Evolutionary conservation across 2,113 vertebrate species (phyloP), one percentile per base, ranked within the genome.

Genomic region (Hippolais icterina): DNA sequence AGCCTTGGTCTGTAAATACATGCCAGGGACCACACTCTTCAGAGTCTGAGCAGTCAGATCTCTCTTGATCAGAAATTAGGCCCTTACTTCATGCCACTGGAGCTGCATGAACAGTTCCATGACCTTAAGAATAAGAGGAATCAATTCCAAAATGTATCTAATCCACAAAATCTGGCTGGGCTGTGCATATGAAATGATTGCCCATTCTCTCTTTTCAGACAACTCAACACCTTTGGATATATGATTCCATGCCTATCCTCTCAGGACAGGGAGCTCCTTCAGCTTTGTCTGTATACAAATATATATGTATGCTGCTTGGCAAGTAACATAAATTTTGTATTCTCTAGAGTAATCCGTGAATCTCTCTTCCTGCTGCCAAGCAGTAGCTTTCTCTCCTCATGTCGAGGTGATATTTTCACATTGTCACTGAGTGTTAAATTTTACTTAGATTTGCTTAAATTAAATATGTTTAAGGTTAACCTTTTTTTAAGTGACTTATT

Each of bases 381-480:
- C 75, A 90, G 61, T 50, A 82, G 63, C 46, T 94, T 93, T 93
- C 57, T 79, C 74, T 84, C 57, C 66, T 95, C 74, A 31, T 72
- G 65, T 75, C 0, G 7, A 94, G 83, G 77, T 81, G 66, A 61
- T 93, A 77, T 87, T 95, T 96, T 94, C 87, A 96, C 42, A 15
- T 89, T 96, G 93, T 94, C 91, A 95, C 82, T 17, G 16, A 72
- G 42, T 79, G 83, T 64, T 91, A 91, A 64, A 79, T 91, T 89
- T 91, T 89, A 89, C 70, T 87, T 94, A 28, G 56, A 79, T 90
- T 96, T 91, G 54, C 79, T 75, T 82, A 87, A 90, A 93, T 94
- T 89, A 90, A 85, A 76, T 93, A 79, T 72, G 57, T 53, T 93
- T 94, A 94, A 91, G 81, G 75, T 88, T 91, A 96, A 95, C 74